Base-by-base conservation (phyloP, 2,113 vertebrate genomes). In the Talpa occidentalis region DNA sequence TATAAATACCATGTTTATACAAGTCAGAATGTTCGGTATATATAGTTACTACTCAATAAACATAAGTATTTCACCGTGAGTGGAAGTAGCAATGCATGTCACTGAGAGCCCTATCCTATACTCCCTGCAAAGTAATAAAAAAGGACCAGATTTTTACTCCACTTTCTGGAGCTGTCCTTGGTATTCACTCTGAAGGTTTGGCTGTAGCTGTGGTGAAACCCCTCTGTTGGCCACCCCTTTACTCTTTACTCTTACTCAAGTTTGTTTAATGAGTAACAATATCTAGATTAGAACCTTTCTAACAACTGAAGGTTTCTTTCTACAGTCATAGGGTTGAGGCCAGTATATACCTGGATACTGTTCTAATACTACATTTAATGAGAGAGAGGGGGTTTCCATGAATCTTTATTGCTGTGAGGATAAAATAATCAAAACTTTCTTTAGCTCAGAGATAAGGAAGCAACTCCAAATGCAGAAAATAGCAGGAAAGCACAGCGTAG, bases 381-480 rank as follows among this genome's bases (percentile, higher is more conserved):
- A n/a, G 44, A 37, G 1, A 84, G 73, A 54, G 16, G 32, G 42
- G 22, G 28, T 73, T 21, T 79, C 76, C 52, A 67, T 5, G 35
- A 60, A 64, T 47, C 30, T 30, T 44, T 26, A 6, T 26, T 30
- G 59, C 40, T 93, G 7, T 88, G 35, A 90, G 37, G 54, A 83
- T 30, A 52, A 87, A 79, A 74, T 15, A 74, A 78, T 62, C 16
- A 78, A 80, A 59, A 81, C 47, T 67, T 24, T 93, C 44, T 74
- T 17, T 73, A 59, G 26, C 30, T 84, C 32, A 54, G 19, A 79
- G 21, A 21, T 24, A 21, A 54, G 74, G 40, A 86, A 62, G 32
- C n/a, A 87, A 44, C 78, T 60, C 44, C 74, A 84, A 94, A 92
- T 60, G 59, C 9, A 60, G 40, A n/a, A 56, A 42, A 89, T 2